These are phyloP conservation scores for Rutilus rutilus DNA, from an alignment of 2,113 vertebrate species.

Conservation along the genomic window DNA sequence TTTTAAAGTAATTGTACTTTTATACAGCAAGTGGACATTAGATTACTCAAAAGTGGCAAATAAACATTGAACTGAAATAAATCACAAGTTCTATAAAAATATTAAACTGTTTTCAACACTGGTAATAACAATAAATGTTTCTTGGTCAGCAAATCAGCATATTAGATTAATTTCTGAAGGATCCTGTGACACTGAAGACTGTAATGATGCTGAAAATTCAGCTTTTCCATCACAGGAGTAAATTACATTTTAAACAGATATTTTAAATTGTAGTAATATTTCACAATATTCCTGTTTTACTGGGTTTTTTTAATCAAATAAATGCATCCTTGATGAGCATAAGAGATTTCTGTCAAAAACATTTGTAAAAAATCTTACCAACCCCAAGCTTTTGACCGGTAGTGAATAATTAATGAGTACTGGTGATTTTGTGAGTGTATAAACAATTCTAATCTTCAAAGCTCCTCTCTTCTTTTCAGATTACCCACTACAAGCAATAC, in stretches of 20 bases:
- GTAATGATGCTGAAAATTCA: not conserved
- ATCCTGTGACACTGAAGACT: not conserved
- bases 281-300: not conserved
- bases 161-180: not conserved
- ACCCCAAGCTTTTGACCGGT: not conserved
- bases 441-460: too few species aligned
- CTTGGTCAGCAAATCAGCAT: not conserved
- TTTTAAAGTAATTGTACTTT: too few species aligned
- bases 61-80: too few species aligned
- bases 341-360: too few species aligned
- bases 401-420: not conserved
- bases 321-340: too few species aligned
- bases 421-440: not conserved
- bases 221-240: too few species aligned
- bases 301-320: not conserved
- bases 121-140: not conserved
- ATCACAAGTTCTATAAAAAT: not conserved
- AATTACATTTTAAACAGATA: too few species aligned
- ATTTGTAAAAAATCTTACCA: not conserved
- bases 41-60: not conserved
- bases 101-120: not conserved
- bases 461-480: constrained; percentile 57
- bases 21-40: not conserved
- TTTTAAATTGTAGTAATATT: too few species aligned
- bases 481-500: constrained; percentile 81